Evolutionary conservation across 92 coral and sea anemone genomes (phyloP).

Genomic region (Metridium senile): DNA sequence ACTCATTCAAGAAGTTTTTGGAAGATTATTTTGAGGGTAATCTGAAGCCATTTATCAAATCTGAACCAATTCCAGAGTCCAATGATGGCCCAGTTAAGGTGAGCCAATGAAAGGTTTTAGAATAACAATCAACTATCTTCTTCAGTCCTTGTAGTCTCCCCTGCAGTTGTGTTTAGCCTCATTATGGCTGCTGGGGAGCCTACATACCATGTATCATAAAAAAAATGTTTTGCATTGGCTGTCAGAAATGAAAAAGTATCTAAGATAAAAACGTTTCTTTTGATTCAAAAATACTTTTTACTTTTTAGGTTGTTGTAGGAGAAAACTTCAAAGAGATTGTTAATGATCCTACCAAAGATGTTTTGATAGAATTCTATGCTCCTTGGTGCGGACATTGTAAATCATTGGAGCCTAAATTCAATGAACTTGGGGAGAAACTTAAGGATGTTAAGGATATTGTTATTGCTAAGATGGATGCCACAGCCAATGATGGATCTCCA

Average conservation of each 20-base stretch:
- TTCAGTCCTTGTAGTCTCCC: no score
- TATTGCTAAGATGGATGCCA: conserved; percentile 98
- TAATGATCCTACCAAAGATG: conserved; percentile 82
- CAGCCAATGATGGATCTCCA: conserved; percentile 90
- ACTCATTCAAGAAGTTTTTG: conserved; percentile 71
- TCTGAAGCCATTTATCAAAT: conserved; percentile 73
- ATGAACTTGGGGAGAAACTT: conserved; percentile 93
- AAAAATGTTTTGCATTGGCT: no score
- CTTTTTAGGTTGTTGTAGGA: conserved; percentile 84
- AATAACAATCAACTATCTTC: no score
- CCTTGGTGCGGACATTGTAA: conserved; percentile 99
- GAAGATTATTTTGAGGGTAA: conserved; percentile 80
- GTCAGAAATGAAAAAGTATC: no score
- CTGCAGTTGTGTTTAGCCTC: no score
- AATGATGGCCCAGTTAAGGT: conserved; percentile 98
- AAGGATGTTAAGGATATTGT: conserved; percentile 82
- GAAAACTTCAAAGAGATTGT: conserved; percentile 84
- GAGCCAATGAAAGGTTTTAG: no score
- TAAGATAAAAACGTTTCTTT: no score
- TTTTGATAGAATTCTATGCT: conserved; percentile 92
- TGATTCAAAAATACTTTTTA: not conserved
- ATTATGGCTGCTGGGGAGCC: no score
- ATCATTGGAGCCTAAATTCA: conserved; percentile 84
- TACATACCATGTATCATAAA: no score
- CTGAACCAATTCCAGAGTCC: conserved; percentile 73